Evolutionary conservation across 2,888 invertebrate species (phyloP).

Genomic region (Acanthosepion pharaonis): DNA sequence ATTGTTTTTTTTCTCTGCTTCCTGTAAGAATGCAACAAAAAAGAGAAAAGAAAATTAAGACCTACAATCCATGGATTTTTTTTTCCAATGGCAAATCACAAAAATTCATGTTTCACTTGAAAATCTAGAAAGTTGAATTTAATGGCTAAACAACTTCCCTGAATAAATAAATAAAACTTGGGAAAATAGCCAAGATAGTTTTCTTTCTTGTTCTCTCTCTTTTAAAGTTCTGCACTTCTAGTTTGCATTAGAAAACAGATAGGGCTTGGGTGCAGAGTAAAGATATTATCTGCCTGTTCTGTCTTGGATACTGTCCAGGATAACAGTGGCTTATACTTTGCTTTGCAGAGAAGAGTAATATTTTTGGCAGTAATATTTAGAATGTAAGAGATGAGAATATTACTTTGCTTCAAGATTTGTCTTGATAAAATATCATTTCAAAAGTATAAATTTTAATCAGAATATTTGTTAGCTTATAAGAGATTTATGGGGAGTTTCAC

Average conservation of each 20-base stretch:
- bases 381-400: neutral
- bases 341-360: neutral
- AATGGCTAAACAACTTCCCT: neutral
- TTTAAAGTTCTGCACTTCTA: neutral
- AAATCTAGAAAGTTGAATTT: neutral
- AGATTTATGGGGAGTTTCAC: neutral
- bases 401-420: too few relatives aligned
- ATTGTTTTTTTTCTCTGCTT: too few relatives aligned
- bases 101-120: neutral
- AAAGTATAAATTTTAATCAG: neutral
- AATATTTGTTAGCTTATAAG: neutral
- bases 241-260: neutral
- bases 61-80: neutral
- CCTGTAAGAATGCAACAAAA: too few relatives aligned
- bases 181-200: too few relatives aligned
- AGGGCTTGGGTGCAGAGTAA: neutral
- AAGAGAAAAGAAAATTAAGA: neutral
- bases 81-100: neutral
- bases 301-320: neutral
- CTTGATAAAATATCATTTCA: too few relatives aligned
- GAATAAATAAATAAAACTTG: too few relatives aligned
- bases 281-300: neutral
- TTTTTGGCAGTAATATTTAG: neutral
- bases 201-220: neutral
- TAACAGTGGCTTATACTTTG: neutral